Percentiles rank a stretch among this genome's conserved stretches.
phyloP scores from a whole-genome alignment of 2,888 invertebrate species.

The Troides oblongomaculatus region DNA sequence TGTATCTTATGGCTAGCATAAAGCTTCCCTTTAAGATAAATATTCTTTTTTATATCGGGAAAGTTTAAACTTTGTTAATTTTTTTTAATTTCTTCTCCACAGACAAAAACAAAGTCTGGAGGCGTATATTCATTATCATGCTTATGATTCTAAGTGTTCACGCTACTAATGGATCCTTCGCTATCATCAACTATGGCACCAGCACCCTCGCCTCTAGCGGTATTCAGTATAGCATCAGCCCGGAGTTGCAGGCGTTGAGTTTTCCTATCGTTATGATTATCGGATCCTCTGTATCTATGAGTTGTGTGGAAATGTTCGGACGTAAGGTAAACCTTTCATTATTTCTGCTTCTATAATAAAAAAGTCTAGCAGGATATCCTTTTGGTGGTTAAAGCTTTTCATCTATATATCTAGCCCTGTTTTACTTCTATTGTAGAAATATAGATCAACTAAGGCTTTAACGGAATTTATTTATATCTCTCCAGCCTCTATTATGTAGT shows the following conservation, averaged over 20 bases:
- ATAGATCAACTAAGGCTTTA: too few species aligned
- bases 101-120: constrained; percentile 55
- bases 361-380: too few species aligned
- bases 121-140: constrained; percentile 46
- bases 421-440: too few species aligned
- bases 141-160: constrained; percentile 42
- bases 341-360: too few species aligned
- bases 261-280: constrained; percentile 61
- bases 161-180: constrained; percentile 52
- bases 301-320: constrained; percentile 57
- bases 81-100: constrained; percentile 32
- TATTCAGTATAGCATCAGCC: constrained; percentile 50
- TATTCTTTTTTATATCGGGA: too few species aligned
- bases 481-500: constrained; percentile 42
- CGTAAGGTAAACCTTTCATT: constrained; percentile 50
- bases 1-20: too few species aligned
- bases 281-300: constrained; percentile 53
- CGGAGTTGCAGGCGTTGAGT: constrained; percentile 57
- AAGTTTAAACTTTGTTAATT: too few species aligned
- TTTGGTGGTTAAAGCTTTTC: too few species aligned
- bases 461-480: constrained; percentile 2
- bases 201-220: constrained; percentile 53
- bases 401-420: too few species aligned
- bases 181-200: constrained; percentile 54
- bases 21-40: too few species aligned